Evolutionary conservation across 2,797 vertebrate genomes (phyloP).

Genomic region (Coilia nasus): DNA sequence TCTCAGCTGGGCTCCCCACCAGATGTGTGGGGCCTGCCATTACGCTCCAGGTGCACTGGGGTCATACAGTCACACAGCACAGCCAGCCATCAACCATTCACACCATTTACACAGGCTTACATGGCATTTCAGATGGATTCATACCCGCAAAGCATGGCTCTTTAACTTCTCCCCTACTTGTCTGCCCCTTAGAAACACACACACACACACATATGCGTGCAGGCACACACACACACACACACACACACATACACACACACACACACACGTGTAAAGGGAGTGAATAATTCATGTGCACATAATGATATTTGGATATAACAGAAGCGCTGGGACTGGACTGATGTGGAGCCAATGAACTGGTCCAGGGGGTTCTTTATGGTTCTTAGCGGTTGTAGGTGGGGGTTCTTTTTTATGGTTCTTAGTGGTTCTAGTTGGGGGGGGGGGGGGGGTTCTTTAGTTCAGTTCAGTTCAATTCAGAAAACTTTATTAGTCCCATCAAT

Average conservation of each 20-base stretch:
- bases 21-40: background rate
- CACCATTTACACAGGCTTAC: background rate
- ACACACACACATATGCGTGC: background rate
- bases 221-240: conserved; percentile 41
- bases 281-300: conserved; percentile 36
- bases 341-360: background rate
- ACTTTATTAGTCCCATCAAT: too few relatives aligned
- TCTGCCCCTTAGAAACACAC: background rate
- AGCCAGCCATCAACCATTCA: background rate
- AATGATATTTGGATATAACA: conserved; percentile 37
- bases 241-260: conserved; percentile 32
- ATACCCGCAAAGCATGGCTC: background rate
- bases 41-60: background rate
- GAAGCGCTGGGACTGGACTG: background rate
- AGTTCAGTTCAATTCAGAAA: too few relatives aligned
- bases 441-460: too few relatives aligned
- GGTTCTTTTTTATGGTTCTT: too few relatives aligned
- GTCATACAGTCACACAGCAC: background rate
- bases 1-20: background rate
- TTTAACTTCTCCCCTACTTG: conserved; percentile 59
- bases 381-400: too few relatives aligned
- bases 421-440: too few relatives aligned
- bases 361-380: background rate
- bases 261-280: background rate
- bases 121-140: background rate